phyloP scores from a whole-genome alignment of 2,113 vertebrate genomes.

The Excalfactoria chinensis region DNA sequence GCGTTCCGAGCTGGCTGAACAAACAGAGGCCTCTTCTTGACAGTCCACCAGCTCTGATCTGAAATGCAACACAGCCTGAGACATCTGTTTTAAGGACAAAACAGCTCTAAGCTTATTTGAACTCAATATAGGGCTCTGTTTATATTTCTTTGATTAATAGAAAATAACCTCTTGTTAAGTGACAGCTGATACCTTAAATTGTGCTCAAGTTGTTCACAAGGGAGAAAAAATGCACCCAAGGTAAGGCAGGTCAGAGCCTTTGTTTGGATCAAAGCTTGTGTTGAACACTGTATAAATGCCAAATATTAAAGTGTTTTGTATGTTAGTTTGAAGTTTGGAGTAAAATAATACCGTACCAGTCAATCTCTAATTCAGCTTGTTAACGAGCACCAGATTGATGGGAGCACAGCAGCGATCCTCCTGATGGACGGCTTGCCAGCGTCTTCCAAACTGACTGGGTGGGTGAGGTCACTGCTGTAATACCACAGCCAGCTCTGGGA shows the following conservation, averaged over 20 bases:
- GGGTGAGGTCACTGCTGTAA: slow-evolving; percentile 19
- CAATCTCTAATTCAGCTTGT: slow-evolving; percentile 52
- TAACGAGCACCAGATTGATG: neutral
- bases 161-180: slow-evolving; percentile 69
- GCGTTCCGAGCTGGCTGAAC: neutral
- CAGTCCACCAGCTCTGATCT: slow-evolving; percentile 48
- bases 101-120: slow-evolving; percentile 46
- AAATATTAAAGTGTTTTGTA: slow-evolving; percentile 56
- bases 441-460: slow-evolving; percentile 10
- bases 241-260: slow-evolving; percentile 61
- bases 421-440: neutral
- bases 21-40: slow-evolving; percentile 33
- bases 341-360: slow-evolving; percentile 59
- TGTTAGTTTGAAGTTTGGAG: slow-evolving; percentile 46
- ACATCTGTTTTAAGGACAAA: slow-evolving; percentile 57
- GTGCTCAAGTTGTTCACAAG: slow-evolving; percentile 43
- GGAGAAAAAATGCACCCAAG: neutral
- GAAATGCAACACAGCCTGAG: slow-evolving; percentile 47
- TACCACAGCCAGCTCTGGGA: slow-evolving; percentile 12
- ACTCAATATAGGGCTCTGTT: slow-evolving; percentile 47
- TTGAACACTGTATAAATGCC: slow-evolving; percentile 58
- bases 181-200: slow-evolving; percentile 50
- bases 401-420: neutral
- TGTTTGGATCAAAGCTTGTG: slow-evolving; percentile 67
- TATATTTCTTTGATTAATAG: slow-evolving; percentile 71